Evolutionary conservation across 92 coral and sea anemone species (phyloP), one percentile per base, ranked within the genome.

Genomic region (Palythoa grandiflora): DNA sequence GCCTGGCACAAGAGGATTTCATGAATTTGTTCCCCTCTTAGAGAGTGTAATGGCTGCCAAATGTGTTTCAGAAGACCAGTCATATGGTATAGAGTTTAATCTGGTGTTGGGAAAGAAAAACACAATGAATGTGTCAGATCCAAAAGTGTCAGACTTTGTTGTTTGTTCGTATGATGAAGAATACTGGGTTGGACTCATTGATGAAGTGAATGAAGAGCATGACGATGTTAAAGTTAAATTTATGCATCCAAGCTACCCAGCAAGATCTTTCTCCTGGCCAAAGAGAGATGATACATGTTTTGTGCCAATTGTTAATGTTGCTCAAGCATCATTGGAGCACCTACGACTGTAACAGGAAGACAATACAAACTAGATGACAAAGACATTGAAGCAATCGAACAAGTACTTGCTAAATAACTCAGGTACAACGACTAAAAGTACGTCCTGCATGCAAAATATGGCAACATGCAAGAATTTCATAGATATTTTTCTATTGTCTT

Each of bases 221-320:
- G 65, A 87, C 77, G 90, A 87, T 78, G 68, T 87, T 65, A 38
- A 87, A 87, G 77, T 65, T 60, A 47, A 77, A 68, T 78, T 87
- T 74, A 74, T 86, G 89, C 89, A 86, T 75, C 87, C 87, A 79
- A 68, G 90, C 80, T 88, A 78, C 89, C 77, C 77, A 68, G 90
- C 90, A 79, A 79, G 80, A 68, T 75, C 86, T 9, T 88, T 44
- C 71, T 12, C 4, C 86, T 88, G 86, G 79, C 87, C 90, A 78
- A 52, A 66, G 52, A 78, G 38, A 36, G 86, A 88, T 15, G 70
- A 63, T 55, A 68, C 36, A 15, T 87, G 85, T 53, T 87, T 77
- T 79, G 90, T 78, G 37, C 86, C 90, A 87, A 79, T 28, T 28
- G 28, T 28, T 28, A 28, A 28, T 28, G 28, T 28, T 28, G 28